Conservation (phyloP, 2,888 invertebrate species). For the Nysson spinosus region DNA sequence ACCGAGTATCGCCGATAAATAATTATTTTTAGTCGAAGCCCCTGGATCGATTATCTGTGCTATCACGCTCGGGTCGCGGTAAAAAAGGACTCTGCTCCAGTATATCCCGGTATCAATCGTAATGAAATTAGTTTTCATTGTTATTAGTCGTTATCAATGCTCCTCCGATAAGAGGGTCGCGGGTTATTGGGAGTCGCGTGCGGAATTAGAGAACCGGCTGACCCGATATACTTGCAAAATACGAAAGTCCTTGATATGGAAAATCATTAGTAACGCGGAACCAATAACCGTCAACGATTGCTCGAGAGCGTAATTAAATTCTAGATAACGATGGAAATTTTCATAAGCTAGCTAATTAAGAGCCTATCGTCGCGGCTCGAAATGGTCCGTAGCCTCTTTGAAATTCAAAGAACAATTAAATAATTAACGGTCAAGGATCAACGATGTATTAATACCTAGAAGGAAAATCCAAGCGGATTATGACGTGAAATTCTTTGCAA, state of each 20-base stretch:
- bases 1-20: slow-evolving; percentile 21
- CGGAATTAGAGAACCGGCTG: slow-evolving; percentile 45
- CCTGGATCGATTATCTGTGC: slow-evolving; percentile 13
- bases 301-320: no score
- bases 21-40: slow-evolving; percentile 30
- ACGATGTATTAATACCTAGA: no score
- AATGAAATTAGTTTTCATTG: slow-evolving; percentile 40
- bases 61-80: slow-evolving; percentile 17
- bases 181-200: slow-evolving; percentile 42
- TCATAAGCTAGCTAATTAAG: slow-evolving; percentile 3
- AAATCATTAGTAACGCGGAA: slow-evolving; percentile 14
- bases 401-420: no score
- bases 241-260: slow-evolving; percentile 39
- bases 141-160: slow-evolving; percentile 37
- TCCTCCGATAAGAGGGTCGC: slow-evolving; percentile 28
- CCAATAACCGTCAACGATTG: neutral
- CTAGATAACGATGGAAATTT: slow-evolving; percentile 9
- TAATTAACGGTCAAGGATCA: no score
- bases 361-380: neutral
- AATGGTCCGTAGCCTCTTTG: no score
- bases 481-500: slow-evolving; percentile 1
- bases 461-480: no score
- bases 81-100: slow-evolving; percentile 18
- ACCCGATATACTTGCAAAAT: slow-evolving; percentile 21
- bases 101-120: slow-evolving; percentile 35